These are phyloP conservation scores for Pangasianodon gigas DNA, from an alignment of 2,113 vertebrate genomes.

Conservation along the genomic window DNA sequence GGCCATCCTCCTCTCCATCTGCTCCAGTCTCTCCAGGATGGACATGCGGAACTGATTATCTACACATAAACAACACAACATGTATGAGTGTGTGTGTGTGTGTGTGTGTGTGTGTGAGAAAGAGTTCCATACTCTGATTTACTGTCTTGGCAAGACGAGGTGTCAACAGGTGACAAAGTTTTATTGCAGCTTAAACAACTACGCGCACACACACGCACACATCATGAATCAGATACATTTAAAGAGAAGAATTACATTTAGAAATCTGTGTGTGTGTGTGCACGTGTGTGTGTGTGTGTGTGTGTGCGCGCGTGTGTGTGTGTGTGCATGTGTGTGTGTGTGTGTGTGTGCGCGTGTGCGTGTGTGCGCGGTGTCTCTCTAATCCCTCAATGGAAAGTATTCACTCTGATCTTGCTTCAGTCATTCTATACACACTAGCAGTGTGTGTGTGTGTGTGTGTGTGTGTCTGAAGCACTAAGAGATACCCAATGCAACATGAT, in stretches of 20 bases:
- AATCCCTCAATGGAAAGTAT: slow-evolving; percentile 38
- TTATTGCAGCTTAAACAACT: not conserved
- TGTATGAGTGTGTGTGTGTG: slow-evolving; percentile 5
- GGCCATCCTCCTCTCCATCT: slow-evolving; percentile 80
- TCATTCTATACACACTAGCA: slow-evolving; percentile 2
- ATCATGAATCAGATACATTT: not conserved
- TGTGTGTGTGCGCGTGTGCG: not conserved
- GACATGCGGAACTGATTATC: slow-evolving; percentile 83
- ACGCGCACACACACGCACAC: not conserved
- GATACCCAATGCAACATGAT: slow-evolving; percentile 38
- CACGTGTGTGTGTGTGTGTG: not conserved
- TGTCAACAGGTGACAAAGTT: slow-evolving; percentile 31
- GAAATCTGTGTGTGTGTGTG: slow-evolving; percentile 7
- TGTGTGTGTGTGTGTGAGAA: slow-evolving; percentile 8
- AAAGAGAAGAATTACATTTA: slow-evolving; percentile 9
- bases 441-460: slow-evolving; percentile 14
- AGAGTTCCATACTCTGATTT: not conserved
- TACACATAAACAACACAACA: slow-evolving; percentile 48
- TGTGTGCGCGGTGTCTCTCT: not conserved
- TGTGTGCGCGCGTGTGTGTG: not conserved
- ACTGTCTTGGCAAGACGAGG: not conserved
- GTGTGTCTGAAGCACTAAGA: slow-evolving; percentile 4
- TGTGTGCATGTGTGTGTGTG: slow-evolving; percentile 25
- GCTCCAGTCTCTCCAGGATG: slow-evolving; percentile 79
- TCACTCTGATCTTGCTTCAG: slow-evolving; percentile 32